Conservation (phyloP, 2,113 vertebrate species). For the Microtus ochrogaster region DNA sequence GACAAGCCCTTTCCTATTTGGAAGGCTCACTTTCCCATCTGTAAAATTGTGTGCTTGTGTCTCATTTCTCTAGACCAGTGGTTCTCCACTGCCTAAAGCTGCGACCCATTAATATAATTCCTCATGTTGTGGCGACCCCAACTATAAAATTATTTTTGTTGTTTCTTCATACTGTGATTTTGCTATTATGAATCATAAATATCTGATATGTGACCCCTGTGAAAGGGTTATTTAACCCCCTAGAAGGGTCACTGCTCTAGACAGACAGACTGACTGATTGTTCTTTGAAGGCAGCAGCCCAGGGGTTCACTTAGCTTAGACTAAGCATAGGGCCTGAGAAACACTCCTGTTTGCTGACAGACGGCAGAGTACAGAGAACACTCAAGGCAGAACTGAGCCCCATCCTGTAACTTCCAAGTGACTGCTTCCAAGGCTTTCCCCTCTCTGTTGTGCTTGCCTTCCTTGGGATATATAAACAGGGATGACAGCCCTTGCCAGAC, state of each 20-base stretch:
- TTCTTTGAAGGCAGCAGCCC: neutral
- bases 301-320: neutral
- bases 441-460: neutral
- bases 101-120: neutral
- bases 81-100: neutral
- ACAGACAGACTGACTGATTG: neutral
- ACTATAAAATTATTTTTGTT: neutral
- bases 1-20: neutral
- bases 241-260: neutral
- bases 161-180: neutral
- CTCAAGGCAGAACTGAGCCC: neutral
- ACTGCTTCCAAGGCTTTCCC: neutral
- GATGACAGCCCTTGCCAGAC: neutral
- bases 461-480: neutral
- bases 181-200: neutral
- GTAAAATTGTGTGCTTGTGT: neutral
- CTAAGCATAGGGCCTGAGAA: neutral
- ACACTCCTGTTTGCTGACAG: neutral
- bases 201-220: neutral
- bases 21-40: conserved; percentile 21
- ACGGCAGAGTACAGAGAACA: neutral
- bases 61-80: neutral
- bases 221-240: neutral
- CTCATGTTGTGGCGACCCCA: neutral
- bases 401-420: conserved; percentile 3